Percentiles rank a stretch among this genome's conserved stretches.
These are phyloP conservation scores for Talpa occidentalis DNA, from an alignment of 2,113 vertebrate genomes.

Conservation along the genomic window DNA sequence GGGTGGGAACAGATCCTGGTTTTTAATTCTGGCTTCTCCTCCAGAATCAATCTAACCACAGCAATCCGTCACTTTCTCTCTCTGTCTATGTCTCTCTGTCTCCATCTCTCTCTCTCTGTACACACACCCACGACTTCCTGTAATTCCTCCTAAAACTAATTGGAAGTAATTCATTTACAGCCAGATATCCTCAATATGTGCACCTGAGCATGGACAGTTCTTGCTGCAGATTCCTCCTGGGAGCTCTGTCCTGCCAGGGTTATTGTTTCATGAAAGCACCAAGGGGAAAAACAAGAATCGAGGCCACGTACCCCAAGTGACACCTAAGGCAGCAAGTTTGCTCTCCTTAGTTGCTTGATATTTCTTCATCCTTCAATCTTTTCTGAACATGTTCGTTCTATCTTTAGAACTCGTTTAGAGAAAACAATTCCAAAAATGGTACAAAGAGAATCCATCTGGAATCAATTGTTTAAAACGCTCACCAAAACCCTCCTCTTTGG, in stretches of 20 bases:
- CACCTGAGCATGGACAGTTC: not conserved
- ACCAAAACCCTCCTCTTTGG: constrained; percentile 58
- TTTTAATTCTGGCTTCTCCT: not conserved
- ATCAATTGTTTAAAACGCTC: constrained; percentile 68
- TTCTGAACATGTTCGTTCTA: constrained; percentile 22
- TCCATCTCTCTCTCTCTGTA: not conserved
- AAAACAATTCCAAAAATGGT: constrained; percentile 62
- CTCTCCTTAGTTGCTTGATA: constrained; percentile 31
- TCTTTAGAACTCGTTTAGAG: constrained; percentile 67
- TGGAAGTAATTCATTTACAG: not conserved
- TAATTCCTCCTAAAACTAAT: not conserved
- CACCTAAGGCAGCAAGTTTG: not conserved
- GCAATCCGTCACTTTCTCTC: not conserved
- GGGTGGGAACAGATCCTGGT: not conserved
- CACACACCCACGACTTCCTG: not conserved
- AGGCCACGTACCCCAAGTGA: not conserved
- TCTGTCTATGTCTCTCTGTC: not conserved
- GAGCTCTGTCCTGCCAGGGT: not conserved
- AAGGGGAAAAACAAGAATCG: not conserved
- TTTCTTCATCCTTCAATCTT: constrained; percentile 47
- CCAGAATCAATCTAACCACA: not conserved
- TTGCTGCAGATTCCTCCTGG: not conserved
- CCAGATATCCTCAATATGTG: not conserved
- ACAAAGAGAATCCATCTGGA: constrained; percentile 70
- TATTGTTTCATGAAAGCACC: not conserved